Percentiles rank a stretch among this genome's conserved stretches.
These are phyloP conservation scores for Gerris buenoi DNA, from an alignment of 1,140 invertebrate genomes.

Conservation along the genomic window DNA sequence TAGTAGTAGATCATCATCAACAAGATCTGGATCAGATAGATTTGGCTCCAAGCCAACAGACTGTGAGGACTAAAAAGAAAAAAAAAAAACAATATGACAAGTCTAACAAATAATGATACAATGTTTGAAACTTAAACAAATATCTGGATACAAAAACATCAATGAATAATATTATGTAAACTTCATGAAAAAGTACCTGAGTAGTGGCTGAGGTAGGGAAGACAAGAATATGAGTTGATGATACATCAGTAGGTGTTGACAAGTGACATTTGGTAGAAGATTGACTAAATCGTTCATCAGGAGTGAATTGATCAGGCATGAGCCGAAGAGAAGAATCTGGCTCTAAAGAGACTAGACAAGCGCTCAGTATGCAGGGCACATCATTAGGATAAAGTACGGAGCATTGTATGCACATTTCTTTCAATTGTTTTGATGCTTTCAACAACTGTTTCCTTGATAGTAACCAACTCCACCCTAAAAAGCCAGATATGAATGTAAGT, in stretches of 20 bases:
- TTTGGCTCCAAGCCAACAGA: slow-evolving; percentile 70
- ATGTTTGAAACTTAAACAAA: too few species aligned
- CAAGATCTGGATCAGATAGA: slow-evolving; percentile 54
- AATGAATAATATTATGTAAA: too few species aligned
- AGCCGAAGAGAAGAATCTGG: slow-evolving; percentile 83
- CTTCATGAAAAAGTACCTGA: slow-evolving; percentile 61
- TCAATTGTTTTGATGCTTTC: slow-evolving; percentile 70
- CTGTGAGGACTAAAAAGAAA: slow-evolving; percentile 53
- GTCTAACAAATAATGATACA: too few species aligned
- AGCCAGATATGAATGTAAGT: neutral
- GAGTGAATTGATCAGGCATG: slow-evolving; percentile 87
- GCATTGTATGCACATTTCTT: slow-evolving; percentile 83
- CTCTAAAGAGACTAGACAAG: slow-evolving; percentile 92
- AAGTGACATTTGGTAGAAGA: slow-evolving; percentile 67
- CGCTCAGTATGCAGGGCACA: slow-evolving; percentile 82
- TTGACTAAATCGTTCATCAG: slow-evolving; percentile 78
- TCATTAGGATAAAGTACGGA: slow-evolving; percentile 59
- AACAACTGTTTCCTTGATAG: slow-evolving; percentile 79
- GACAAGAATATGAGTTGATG: slow-evolving; percentile 94
- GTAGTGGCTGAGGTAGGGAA: slow-evolving; percentile 96
- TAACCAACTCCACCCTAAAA: slow-evolving; percentile 74
- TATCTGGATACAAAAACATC: too few species aligned
- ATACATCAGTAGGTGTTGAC: slow-evolving; percentile 83
- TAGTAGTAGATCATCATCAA: slow-evolving; percentile 57
- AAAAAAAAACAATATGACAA: slow-evolving; percentile 12